Percentiles rank a stretch among this genome's conserved stretches.
Conservation (phyloP, 2,797 vertebrate genomes). For the Gymnoscopelus microlampas region DNA sequence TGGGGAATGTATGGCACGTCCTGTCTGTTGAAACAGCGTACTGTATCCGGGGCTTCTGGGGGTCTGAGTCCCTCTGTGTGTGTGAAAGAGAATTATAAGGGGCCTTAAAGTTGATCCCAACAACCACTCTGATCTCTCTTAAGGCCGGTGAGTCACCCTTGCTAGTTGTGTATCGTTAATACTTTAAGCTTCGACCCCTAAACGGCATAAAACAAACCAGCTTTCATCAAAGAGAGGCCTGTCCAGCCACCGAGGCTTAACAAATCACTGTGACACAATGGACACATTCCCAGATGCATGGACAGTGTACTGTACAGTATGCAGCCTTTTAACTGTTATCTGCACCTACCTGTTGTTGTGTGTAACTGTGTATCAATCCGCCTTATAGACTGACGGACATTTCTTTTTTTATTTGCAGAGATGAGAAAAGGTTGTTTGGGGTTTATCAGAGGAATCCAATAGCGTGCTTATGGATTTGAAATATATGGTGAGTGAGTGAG, state of each 20-base stretch:
- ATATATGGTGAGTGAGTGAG: constrained; percentile 78
- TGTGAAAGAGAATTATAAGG: constrained; percentile 13
- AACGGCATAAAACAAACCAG: constrained; percentile 5
- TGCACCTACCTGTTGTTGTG: not conserved
- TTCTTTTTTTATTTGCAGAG: constrained; percentile 54
- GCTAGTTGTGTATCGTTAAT: constrained; percentile 29
- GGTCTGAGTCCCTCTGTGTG: constrained; percentile 29
- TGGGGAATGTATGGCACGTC: constrained; percentile 76
- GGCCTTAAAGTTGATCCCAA: not conserved
- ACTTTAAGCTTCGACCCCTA: not conserved
- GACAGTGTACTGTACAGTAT: not conserved
- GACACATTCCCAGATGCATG: not conserved
- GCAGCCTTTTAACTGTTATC: constrained; percentile 1
- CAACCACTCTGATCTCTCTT: too few species aligned
- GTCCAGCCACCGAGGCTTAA: constrained; percentile 9
- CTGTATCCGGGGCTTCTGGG: constrained; percentile 47
- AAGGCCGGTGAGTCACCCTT: not conserved
- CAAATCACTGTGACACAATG: constrained; percentile 21
- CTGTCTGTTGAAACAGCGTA: constrained; percentile 66
- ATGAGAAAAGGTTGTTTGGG: constrained; percentile 49
- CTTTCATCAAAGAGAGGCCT: not conserved
- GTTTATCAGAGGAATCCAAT: constrained; percentile 62
- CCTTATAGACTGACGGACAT: not conserved
- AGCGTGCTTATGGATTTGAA: constrained; percentile 74
- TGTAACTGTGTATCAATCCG: not conserved